Evolutionary conservation across 2,797 vertebrate species (phyloP).

Genomic region (Labroides dimidiatus): DNA sequence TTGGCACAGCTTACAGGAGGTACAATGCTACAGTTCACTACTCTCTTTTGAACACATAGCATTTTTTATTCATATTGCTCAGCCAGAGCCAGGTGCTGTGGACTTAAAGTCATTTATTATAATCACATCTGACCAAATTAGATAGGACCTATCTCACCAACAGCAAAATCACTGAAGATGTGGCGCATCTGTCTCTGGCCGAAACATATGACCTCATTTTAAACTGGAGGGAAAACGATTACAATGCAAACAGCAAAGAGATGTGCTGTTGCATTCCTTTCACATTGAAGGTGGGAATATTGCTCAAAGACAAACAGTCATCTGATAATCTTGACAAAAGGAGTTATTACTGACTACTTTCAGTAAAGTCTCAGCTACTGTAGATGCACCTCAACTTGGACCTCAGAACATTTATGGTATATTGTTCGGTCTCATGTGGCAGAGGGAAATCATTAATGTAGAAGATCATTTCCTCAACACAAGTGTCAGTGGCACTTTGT

Average conservation of each 20-base stretch:
- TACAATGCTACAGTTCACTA: slow-evolving; percentile 53
- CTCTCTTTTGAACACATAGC: slow-evolving; percentile 49
- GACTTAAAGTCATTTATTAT: slow-evolving; percentile 40
- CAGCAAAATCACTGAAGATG: slow-evolving; percentile 28
- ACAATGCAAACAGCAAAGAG: slow-evolving; percentile 62
- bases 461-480: slow-evolving; percentile 31
- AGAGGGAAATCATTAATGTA: slow-evolving; percentile 46
- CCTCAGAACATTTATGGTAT: slow-evolving; percentile 72
- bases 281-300: slow-evolving; percentile 78
- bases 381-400: slow-evolving; percentile 58
- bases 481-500: slow-evolving; percentile 47
- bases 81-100: slow-evolving; percentile 51
- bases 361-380: slow-evolving; percentile 51
- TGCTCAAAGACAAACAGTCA: slow-evolving; percentile 80
- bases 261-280: slow-evolving; percentile 68
- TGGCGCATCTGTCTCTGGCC: slow-evolving; percentile 46
- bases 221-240: slow-evolving; percentile 56
- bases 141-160: slow-evolving; percentile 24
- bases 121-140: slow-evolving; percentile 50
- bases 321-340: slow-evolving; percentile 63
- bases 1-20: slow-evolving; percentile 61
- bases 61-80: slow-evolving; percentile 44
- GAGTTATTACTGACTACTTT: slow-evolving; percentile 65
- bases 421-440: slow-evolving; percentile 57
- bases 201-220: slow-evolving; percentile 47